Base-by-base conservation (phyloP, 2,888 invertebrate species). In the Amiota minor region DNA sequence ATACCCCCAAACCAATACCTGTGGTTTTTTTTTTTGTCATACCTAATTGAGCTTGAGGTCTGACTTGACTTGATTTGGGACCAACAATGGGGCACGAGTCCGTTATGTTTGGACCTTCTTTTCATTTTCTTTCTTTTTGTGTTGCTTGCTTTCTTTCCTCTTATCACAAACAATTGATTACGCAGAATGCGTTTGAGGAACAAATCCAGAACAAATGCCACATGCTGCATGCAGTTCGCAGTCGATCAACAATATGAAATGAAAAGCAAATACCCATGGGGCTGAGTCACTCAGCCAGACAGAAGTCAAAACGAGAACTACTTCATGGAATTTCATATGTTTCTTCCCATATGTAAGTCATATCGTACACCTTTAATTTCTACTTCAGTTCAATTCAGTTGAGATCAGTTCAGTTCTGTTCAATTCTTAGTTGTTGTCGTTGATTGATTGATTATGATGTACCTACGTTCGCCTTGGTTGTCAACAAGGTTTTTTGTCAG, bases 371-470 rank as follows among this genome's bases (percentile, higher is more conserved):
- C 35, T 35, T 35, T 3, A 23, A 62, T 62, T 62, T 62, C 62
- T 23, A 62, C 62, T 62, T 35, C 35, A 35, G 45, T 62, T 62
- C 62, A 62, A 20, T 11, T 62, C 62, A 45, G 23, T 11, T 62
- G 45, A 45, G 23, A 12, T 35, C 71, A 70, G 67, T 59, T 46
- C 55, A 47, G 47, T 23, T 45, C n/a, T 6, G 35, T 35, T 6
- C 35, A 35, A 6, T 35, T 35, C 35, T 69, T 65, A 70, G 71
- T 65, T 50, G 46, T 50, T 61, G 65, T 71, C 71, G 35, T 77
- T 83, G 83, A 83, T 83, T 89, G 89, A 89, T 89, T 85, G 86
- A 86, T 86, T 79, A 82, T 76, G 75, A 81, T 79, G 79, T 83
- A 84, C 79, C 23, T 23, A 35, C 35, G 35, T 35, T 35, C 35